Evolutionary conservation across 2,113 vertebrate genomes (phyloP).

Genomic region (Istiophorus platypterus): DNA sequence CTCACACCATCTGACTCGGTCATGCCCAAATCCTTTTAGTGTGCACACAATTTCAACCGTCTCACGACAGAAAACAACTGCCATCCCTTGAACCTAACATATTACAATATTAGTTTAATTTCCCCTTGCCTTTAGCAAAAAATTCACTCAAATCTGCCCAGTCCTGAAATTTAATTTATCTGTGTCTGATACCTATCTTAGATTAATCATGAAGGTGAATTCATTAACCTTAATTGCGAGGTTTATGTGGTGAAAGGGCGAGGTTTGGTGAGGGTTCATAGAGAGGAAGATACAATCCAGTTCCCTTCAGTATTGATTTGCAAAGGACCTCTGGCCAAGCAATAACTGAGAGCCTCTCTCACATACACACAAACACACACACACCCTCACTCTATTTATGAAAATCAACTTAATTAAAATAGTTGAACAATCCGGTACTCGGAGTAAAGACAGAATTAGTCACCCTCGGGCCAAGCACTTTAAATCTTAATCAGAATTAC

Average conservation of each 20-base stretch:
- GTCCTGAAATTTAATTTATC: conserved; percentile 52
- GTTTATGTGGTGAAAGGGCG: conserved; percentile 56
- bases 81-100: conserved; percentile 29
- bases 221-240: conserved; percentile 71
- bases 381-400: conserved; percentile 25
- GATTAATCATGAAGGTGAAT: conserved; percentile 66
- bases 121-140: conserved; percentile 34
- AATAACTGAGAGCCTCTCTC: conserved; percentile 52
- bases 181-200: conserved; percentile 58
- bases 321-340: conserved; percentile 60
- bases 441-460: conserved; percentile 66
- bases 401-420: conserved; percentile 81
- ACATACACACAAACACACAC: neutral
- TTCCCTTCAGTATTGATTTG: conserved; percentile 63
- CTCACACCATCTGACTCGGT: neutral
- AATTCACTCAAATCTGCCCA: conserved; percentile 23
- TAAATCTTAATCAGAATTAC: conserved; percentile 74
- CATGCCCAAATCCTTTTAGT: conserved; percentile 25
- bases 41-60: conserved; percentile 38
- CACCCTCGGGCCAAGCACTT: conserved; percentile 64
- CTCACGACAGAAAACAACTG: conserved; percentile 44
- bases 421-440: conserved; percentile 71
- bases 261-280: conserved; percentile 38
- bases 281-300: conserved; percentile 58
- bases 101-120: conserved; percentile 63